Evolutionary conservation across 2,797 vertebrate species (phyloP), one percentile per base, ranked within the genome.

Genomic region (Dallia pectoralis): DNA sequence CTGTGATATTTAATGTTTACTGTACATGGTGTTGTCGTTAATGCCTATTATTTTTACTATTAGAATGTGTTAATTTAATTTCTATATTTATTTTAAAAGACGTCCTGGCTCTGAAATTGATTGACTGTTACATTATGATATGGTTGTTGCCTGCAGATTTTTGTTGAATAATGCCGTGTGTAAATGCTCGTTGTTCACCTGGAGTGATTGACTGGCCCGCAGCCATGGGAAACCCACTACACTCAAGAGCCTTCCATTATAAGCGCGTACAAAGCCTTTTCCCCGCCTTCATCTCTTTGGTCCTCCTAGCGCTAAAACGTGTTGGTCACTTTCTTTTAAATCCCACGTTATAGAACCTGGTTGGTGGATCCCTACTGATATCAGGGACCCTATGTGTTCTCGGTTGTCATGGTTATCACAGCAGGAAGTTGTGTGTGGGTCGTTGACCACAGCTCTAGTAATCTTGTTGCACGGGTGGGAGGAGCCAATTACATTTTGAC

Each of bases 41-140:
- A 9, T 44, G 40, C 12, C 33, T 64, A 0, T 64, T 74, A 65
- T 79, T 69, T 59, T 49, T 69, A 70, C 69, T 75, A 67, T 81
- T 78, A 81, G 80, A 77, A 75, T 85, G 71, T 75, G 2, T 79
- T 68, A 59, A 70, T 72, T 77, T 85, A 0, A 30, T 4, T 69
- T 81, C 65, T 80, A 69, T 87, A 85, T 88, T 89, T 89, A 85
- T 87, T 85, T 82, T 74, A 48, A 66, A 77, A 53, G 0, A 48
- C 15, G 67, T 30, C 53, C 53, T 25, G 53, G 47, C 77, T n/a
- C 85, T 77, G 71, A 74, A 70, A 80, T 79, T 72, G 83, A 78
- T 15, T 49, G 0, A 18, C 27, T 71, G 78, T 82, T 73, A 75
- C 83, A 68, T 51, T 6, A 33, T n/a, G 29, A 78, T 71, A n/a